Evolutionary conservation across 2,113 vertebrate genomes (phyloP).

Genomic region (Canis aureus): DNA sequence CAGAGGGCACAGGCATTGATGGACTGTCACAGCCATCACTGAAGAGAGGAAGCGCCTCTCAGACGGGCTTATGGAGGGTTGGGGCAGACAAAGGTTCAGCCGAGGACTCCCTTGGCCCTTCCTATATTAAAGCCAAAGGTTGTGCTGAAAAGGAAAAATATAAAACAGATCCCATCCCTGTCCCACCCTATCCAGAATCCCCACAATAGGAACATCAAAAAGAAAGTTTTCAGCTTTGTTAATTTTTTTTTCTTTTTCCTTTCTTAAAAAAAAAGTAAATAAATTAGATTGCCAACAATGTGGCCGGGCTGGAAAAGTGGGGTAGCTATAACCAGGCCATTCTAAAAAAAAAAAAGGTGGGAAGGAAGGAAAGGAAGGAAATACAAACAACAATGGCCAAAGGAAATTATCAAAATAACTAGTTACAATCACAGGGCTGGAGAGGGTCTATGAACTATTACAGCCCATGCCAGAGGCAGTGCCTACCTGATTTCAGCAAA

Average conservation of each 20-base stretch:
- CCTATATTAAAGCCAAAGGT: constrained; percentile 66
- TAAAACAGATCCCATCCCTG: constrained; percentile 44
- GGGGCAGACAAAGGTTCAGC: neutral
- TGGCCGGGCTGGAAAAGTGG: constrained; percentile 53
- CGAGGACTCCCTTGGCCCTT: constrained; percentile 34
- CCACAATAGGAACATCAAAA: constrained; percentile 72
- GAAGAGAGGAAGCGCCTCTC: neutral
- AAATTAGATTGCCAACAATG: constrained; percentile 86
- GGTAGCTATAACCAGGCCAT: constrained; percentile 60
- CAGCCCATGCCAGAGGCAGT: neutral
- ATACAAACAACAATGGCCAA: constrained; percentile 71
- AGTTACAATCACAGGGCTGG: constrained; percentile 76
- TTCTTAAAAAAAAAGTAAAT: constrained; percentile 83
- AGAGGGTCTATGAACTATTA: neutral
- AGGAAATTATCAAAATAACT: constrained; percentile 75
- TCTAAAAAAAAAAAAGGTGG: constrained; percentile 67
- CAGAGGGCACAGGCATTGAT: neutral
- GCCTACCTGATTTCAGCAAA: constrained; percentile 23
- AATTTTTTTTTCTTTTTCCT: constrained; percentile 73
- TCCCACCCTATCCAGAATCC: constrained; percentile 70
- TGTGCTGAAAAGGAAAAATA: constrained; percentile 68
- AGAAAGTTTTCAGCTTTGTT: constrained; percentile 68
- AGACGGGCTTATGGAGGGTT: neutral
- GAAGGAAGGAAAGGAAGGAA: constrained; percentile 41
- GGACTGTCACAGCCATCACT: neutral